phyloP scores from a whole-genome alignment of 2,888 invertebrate species.

The Spialia ferax region DNA sequence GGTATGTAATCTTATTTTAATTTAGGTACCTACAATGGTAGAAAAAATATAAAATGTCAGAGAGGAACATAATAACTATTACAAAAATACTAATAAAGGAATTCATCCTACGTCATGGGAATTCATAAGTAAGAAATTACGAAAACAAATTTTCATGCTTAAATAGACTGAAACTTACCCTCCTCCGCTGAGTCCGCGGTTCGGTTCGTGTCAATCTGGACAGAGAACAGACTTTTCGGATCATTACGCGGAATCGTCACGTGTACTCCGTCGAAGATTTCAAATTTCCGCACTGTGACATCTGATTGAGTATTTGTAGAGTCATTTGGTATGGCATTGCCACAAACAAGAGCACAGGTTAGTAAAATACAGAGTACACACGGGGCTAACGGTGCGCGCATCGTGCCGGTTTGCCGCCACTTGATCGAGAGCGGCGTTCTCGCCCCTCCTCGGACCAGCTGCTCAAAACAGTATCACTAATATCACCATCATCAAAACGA shows the following conservation, averaged over 20 bases:
- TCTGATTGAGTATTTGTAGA: slow-evolving; percentile 2
- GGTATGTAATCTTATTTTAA: too few relatives aligned
- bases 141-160: background rate
- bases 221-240: slow-evolving; percentile 63
- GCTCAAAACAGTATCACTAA: slow-evolving; percentile 19
- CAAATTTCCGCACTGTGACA: slow-evolving; percentile 54
- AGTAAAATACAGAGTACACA: slow-evolving; percentile 42
- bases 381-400: slow-evolving; percentile 47
- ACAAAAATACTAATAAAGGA: too few relatives aligned
- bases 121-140: too few relatives aligned
- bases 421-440: slow-evolving; percentile 53
- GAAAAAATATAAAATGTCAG: too few relatives aligned
- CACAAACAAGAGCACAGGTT: slow-evolving; percentile 47
- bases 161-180: slow-evolving; percentile 56
- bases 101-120: too few relatives aligned
- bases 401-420: slow-evolving; percentile 66
- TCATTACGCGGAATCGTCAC: slow-evolving; percentile 64
- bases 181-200: slow-evolving; percentile 56
- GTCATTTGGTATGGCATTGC: slow-evolving; percentile 42
- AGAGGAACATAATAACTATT: too few relatives aligned
- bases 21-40: too few relatives aligned
- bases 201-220: slow-evolving; percentile 65
- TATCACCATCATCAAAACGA: slow-evolving; percentile 18
- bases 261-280: slow-evolving; percentile 70
- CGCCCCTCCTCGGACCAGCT: slow-evolving; percentile 49